Base-by-base conservation (phyloP, 2,797 vertebrate species). In the Sebastolobus altivelis region DNA sequence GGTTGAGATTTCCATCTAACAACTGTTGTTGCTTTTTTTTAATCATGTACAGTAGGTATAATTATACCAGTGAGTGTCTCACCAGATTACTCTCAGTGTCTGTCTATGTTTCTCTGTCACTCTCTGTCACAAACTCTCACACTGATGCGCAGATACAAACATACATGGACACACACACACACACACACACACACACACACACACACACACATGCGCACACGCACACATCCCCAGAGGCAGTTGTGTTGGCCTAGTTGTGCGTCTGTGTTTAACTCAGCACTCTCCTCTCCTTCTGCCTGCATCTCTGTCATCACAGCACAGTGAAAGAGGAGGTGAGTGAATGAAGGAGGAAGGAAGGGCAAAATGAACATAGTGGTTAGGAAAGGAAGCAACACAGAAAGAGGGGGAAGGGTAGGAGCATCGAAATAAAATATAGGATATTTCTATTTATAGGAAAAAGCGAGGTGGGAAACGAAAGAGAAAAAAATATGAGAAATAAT, bases 161-260 rank as follows among this genome's bases (percentile, higher is more conserved):
- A 80, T 55, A 67, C 60, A 75, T 22, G n/a, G 25, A 72, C 66
- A 67, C 54, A 77, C 68, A 75, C 56, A 70, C 70, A 81, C 65
- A 79, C 72, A 86, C 81, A 70, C 65, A 75, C 56, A 75, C 76
- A 70, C 37, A 75, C 43, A 54, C 80, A 55, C 61, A 78, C 71
- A 76, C 33, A 6, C 60, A 9, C 82, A 75, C 27, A 70, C 29
- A 86, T 67, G 66, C 80, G 79, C 72, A 83, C 63, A 81, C 8
- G 77, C 80, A 82, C 87, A 87, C 80, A 58, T 80, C 91, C 91
- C 92, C 84, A 68, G 90, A 89, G 93, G 91, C 90, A 84, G 67
- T 84, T 81, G 87, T 78, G 86, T 87, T 94, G 93, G 90, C 93
- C 93, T 94, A 93, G 84, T 89, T 94, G 88, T 91, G 86, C 29